Evolutionary conservation across 2,797 vertebrate genomes (phyloP).

Genomic region (Eulemur coronatus): DNA sequence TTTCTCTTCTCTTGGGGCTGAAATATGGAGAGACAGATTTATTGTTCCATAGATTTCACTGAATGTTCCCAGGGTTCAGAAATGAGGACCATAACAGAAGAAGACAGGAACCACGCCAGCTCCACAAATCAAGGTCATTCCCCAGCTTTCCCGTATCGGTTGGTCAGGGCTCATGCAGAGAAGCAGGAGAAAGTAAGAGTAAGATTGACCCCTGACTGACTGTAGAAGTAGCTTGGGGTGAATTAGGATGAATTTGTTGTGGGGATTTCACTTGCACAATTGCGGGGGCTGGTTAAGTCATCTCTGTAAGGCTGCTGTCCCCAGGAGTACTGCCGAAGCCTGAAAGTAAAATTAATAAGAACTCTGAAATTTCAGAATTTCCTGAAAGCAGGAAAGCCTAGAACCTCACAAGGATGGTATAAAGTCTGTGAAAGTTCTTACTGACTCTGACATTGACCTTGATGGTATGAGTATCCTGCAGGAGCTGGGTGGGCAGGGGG

Average conservation of each 20-base stretch:
- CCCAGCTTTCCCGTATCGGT: not conserved
- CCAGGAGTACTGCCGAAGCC: not conserved
- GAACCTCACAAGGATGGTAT: not conserved
- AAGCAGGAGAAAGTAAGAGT: not conserved
- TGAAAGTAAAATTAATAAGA: not conserved
- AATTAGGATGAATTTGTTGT: not conserved
- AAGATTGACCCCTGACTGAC: not conserved
- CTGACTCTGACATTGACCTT: not conserved
- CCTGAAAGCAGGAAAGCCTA: not conserved
- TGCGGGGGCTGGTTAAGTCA: not conserved
- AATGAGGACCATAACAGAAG: not conserved
- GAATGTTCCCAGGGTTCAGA: not conserved
- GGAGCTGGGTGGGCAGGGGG: not conserved
- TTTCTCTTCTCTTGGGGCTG: not conserved
- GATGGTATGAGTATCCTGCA: not conserved
- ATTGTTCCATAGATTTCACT: not conserved
- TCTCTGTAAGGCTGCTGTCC: not conserved
- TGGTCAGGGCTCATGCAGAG: not conserved
- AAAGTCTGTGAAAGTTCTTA: not conserved
- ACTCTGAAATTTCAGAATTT: not conserved
- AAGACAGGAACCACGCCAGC: not conserved
- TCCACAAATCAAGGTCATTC: not conserved
- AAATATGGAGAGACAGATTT: not conserved
- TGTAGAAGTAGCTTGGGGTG: not conserved
- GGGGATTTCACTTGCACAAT: not conserved